Conservation (phyloP, 2,888 invertebrate genomes). For the Apodemia duryi region DNA sequence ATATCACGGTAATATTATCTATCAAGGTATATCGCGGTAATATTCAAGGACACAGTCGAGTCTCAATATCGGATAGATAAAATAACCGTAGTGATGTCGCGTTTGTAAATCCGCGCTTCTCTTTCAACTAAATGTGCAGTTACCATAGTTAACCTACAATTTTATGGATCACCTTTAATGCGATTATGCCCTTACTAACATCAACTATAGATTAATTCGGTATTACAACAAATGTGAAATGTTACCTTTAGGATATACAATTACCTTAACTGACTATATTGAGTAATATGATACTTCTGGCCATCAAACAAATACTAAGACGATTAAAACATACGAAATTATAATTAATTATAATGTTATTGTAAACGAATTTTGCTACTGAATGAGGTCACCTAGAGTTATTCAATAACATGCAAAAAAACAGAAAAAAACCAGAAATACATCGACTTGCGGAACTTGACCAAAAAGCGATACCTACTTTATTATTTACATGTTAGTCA, state of each 20-base stretch:
- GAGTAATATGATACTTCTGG: slow-evolving; percentile 50
- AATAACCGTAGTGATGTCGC: background rate
- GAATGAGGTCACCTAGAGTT: no score
- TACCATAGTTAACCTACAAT: background rate
- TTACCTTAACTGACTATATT: slow-evolving; percentile 45
- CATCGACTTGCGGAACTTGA: no score
- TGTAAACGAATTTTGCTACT: no score
- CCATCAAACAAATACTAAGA: slow-evolving; percentile 46
- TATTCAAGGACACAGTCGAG: no score
- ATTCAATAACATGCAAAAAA: no score
- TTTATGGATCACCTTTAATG: slow-evolving; percentile 11
- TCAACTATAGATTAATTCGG: slow-evolving; percentile 40
- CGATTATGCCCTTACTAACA: slow-evolving; percentile 8
- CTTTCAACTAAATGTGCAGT: background rate
- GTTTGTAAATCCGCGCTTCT: background rate
- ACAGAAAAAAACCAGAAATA: no score
- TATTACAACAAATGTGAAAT: slow-evolving; percentile 40
- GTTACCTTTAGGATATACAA: slow-evolving; percentile 32
- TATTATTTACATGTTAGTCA: no score
- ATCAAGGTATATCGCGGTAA: no score
- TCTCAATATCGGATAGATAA: no score
- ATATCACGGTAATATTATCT: no score
- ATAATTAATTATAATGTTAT: slow-evolving; percentile 22
- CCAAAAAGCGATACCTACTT: no score
- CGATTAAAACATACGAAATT: slow-evolving; percentile 24